phyloP scores from a whole-genome alignment of 2,113 vertebrate species.

The Lanius ludovicianus region DNA sequence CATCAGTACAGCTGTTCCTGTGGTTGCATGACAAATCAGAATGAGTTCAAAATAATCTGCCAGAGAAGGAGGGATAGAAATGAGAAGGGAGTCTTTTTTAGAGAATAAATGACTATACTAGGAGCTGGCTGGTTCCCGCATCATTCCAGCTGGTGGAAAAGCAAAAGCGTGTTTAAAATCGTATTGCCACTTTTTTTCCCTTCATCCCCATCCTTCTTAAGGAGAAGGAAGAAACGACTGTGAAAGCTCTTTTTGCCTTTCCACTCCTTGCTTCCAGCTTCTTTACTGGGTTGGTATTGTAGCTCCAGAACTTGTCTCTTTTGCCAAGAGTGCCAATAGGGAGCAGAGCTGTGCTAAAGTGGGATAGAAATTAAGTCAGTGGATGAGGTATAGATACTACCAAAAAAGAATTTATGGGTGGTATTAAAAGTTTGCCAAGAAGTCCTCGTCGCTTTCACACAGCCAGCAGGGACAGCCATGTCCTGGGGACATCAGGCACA shows the following conservation, averaged over 20 bases:
- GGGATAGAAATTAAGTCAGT: not conserved
- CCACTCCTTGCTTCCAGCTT: not conserved
- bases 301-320: not conserved
- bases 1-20: not conserved
- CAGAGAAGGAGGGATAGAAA: not conserved
- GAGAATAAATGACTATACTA: not conserved
- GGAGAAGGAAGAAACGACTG: not conserved
- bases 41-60: not conserved
- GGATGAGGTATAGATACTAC: not conserved
- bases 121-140: not conserved
- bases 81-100: not conserved
- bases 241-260: not conserved
- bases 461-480: rapidly evolving
- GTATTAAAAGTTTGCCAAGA: not conserved
- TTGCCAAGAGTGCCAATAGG: not conserved
- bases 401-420: not conserved
- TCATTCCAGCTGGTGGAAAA: not conserved
- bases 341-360: not conserved
- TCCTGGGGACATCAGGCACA: not conserved
- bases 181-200: not conserved
- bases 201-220: not conserved
- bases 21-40: not conserved
- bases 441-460: not conserved
- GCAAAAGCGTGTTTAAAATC: not conserved
- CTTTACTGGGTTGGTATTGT: not conserved